Evolutionary conservation across 1,140 invertebrate species (phyloP), one percentile per base, ranked within the genome.

Genomic region (Palaemon carinicauda): DNA sequence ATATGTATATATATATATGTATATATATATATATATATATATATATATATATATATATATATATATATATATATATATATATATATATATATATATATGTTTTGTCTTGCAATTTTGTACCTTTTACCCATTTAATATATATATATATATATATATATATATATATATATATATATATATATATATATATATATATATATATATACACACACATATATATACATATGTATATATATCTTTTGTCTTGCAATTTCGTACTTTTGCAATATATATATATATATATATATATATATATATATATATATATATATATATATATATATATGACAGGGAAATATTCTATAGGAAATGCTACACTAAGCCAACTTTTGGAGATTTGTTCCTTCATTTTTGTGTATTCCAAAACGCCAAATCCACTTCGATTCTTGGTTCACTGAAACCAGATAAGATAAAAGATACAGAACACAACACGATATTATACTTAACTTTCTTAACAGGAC

Each of bases 21-120:
- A 14, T 65, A 65, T 65, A 19, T 24, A 65, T 65, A 65, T 65
- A 65, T 24, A 21, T 65, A 14, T n/a, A 65, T 24, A 65, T 24
- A 65, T n/a, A 65, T 24, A 65, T n/a, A 65, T 65, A 65, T 21
- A 65, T 65, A 65, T 7, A 65, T 65, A 65, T 21, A 21, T 65
- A 65, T 65, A 24, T 65, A 65, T 65, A 65, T 65, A 65, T 65
- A n/a, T 65, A 65, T 65, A 65, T 65, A 65, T 65, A 65, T 65
- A 21, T 65, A 65, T 65, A 65, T 65, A n/a, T 65, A 3, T 65
- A 7, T 65, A 7, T 65, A 7, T 65, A 7, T 65, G n/a, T 65
- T 3, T 65, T 3, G 3, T 12, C 15, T 0, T 65, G n/a, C 3
- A 65, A n/a, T 12, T 65, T 0, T 65, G 3, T 24, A 7, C n/a